Evolutionary conservation across 2,888 invertebrate genomes (phyloP).

Genomic region (Chesias legatella): DNA sequence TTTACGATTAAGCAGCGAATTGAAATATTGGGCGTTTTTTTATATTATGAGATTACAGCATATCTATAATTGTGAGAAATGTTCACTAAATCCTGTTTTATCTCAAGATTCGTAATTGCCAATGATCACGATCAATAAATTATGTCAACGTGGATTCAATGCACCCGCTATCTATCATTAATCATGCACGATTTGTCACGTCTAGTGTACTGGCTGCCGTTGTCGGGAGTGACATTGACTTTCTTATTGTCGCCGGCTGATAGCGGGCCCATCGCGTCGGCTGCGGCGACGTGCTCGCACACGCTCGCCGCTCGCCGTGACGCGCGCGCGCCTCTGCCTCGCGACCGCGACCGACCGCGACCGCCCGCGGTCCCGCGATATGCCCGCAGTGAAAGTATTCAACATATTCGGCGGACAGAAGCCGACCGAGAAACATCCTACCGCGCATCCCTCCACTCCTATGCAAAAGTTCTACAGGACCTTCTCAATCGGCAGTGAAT

Average conservation of each 20-base stretch:
- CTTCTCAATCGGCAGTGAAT: conserved; percentile 68
- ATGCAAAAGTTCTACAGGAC: conserved; percentile 78
- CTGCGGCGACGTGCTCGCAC: conserved; percentile 47
- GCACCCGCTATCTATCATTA: conserved; percentile 27
- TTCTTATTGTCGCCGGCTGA: conserved; percentile 65
- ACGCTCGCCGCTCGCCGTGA: conserved; percentile 69
- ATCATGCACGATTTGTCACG: conserved; percentile 53
- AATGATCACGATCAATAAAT: conserved; percentile 22
- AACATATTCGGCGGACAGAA: conserved; percentile 78
- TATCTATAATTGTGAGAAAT: conserved; percentile 2
- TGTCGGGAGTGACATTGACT: conserved; percentile 71
- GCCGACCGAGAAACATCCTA: conserved; percentile 69
- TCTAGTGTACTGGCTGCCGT: conserved; percentile 40
- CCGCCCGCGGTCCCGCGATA: conserved; percentile 70
- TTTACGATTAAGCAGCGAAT: background rate
- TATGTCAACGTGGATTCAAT: conserved; percentile 23
- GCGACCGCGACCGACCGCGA: conserved; percentile 61
- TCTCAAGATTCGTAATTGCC: conserved; percentile 18
- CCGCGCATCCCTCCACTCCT: conserved; percentile 55
- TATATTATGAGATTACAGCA: conserved; percentile 1
- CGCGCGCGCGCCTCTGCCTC: conserved; percentile 73
- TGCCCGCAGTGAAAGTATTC: conserved; percentile 80
- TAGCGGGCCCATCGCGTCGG: conserved; percentile 38
- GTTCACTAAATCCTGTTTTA: conserved; percentile 17
- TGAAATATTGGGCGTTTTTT: conserved; percentile 2